Percentiles rank a stretch among this genome's conserved stretches.
Evolutionary conservation across 2,113 vertebrate genomes (phyloP).

Genomic region (Vulpes ferrilata): DNA sequence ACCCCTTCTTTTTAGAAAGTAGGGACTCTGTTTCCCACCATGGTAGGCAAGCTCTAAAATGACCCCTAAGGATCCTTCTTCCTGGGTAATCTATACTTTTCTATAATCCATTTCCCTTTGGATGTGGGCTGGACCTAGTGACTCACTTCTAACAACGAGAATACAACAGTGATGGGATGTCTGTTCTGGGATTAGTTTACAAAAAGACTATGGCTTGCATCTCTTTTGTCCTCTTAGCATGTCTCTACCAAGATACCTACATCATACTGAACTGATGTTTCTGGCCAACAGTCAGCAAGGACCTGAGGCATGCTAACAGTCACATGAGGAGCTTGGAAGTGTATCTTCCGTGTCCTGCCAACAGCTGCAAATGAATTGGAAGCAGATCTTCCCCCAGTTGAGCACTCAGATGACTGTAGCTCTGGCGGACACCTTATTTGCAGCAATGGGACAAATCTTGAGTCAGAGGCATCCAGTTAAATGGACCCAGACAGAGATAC

Average conservation of each 20-base stretch:
- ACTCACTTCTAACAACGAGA: not conserved
- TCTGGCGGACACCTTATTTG: slow-evolving; percentile 41
- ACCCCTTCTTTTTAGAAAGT: not conserved
- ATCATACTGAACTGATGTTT: not conserved
- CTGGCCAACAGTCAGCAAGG: not conserved
- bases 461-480: slow-evolving; percentile 49
- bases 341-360: not conserved
- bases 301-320: slow-evolving; percentile 18
- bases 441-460: not conserved
- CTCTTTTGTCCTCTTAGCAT: not conserved
- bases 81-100: not conserved
- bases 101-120: not conserved
- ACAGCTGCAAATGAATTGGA: slow-evolving; percentile 23
- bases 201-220: not conserved
- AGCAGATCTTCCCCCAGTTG: not conserved
- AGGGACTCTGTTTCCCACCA: not conserved
- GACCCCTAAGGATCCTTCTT: not conserved
- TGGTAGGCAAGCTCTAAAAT: not conserved
- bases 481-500: slow-evolving; percentile 23
- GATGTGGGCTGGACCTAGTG: not conserved
- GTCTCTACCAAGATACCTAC: not conserved
- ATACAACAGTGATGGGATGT: not conserved
- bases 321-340: slow-evolving; percentile 10
- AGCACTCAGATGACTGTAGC: slow-evolving; percentile 38
- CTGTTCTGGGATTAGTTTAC: not conserved